phyloP scores from a whole-genome alignment of 2,888 invertebrate species.

The Oligia strigilis region DNA sequence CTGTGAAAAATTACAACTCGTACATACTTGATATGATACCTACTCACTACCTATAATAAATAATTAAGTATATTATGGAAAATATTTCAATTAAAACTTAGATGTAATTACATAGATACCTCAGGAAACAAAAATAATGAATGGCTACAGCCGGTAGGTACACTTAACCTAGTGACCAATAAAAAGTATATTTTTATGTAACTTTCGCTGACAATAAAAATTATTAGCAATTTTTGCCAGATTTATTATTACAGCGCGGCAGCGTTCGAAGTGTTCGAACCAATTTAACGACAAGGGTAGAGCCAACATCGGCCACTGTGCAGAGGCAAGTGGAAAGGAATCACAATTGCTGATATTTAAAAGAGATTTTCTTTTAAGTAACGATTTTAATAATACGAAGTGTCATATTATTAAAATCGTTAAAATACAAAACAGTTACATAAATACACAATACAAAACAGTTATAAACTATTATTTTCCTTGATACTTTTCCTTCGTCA shows the following conservation, averaged over 20 bases:
- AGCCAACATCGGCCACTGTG: neutral
- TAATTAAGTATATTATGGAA: neutral
- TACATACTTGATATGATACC: constrained; percentile 34
- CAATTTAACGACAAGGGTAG: neutral
- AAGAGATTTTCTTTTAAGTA: neutral
- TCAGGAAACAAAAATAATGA: neutral
- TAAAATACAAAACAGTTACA: too few species aligned
- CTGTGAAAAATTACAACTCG: constrained; percentile 75
- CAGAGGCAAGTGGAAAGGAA: neutral
- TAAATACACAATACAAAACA: too few species aligned
- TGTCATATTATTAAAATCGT: too few species aligned
- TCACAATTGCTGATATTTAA: neutral
- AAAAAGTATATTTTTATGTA: neutral
- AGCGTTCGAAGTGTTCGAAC: neutral
- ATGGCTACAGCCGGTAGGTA: neutral
- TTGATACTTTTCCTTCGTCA: too few species aligned
- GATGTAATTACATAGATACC: neutral
- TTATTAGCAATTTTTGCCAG: neutral
- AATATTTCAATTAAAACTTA: constrained; percentile 3
- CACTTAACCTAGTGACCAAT: neutral
- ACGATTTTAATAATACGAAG: neutral
- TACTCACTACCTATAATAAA: constrained; percentile 23
- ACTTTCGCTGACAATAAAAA: constrained; percentile 3
- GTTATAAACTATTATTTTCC: too few species aligned
- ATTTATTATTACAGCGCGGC: neutral